A percentile compares a stretch with the other conserved stretches of the same genome.
These are phyloP conservation scores for Sturnira hondurensis DNA, from an alignment of 2,113 vertebrate species.

Conservation along the genomic window DNA sequence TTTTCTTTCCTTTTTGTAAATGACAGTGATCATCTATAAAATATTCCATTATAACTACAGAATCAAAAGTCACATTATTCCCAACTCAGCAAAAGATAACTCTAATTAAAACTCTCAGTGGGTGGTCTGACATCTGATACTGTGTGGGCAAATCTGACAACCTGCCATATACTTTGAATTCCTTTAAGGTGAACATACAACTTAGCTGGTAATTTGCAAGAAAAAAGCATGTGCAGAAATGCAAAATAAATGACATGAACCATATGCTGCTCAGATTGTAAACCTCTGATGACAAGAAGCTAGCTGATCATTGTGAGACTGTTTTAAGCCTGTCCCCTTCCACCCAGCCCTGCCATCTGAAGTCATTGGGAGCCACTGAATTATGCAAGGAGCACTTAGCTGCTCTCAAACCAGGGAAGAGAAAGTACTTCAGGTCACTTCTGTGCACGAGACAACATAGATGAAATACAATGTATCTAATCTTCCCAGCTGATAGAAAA, in stretches of 20 bases:
- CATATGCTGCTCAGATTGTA: conserved; percentile 30
- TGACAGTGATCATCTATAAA: conserved; percentile 46
- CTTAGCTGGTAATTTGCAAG: conserved; percentile 36
- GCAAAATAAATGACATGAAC: conserved; percentile 8
- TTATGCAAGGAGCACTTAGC: background rate
- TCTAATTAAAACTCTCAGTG: conserved; percentile 40
- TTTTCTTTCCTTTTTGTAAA: background rate
- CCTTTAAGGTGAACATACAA: conserved; percentile 40
- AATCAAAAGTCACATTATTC: background rate
- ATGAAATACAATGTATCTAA: conserved; percentile 14
- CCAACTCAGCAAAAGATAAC: conserved; percentile 39
- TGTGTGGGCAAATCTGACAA: conserved; percentile 27
- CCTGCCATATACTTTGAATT: conserved; percentile 41
- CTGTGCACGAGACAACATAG: background rate
- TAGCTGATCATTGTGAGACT: conserved; percentile 44
- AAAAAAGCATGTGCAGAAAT: conserved; percentile 2
- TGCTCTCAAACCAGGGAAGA: conserved; percentile 24
- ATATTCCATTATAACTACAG: background rate
- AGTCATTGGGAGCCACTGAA: background rate
- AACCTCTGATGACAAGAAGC: conserved; percentile 41
- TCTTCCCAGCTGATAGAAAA: background rate
- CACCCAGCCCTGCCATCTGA: background rate
- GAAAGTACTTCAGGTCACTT: background rate
- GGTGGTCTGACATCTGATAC: conserved; percentile 61
- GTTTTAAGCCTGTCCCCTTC: background rate